phyloP scores from a whole-genome alignment of 2,113 vertebrate genomes.

The Delphinapterus leucas region DNA sequence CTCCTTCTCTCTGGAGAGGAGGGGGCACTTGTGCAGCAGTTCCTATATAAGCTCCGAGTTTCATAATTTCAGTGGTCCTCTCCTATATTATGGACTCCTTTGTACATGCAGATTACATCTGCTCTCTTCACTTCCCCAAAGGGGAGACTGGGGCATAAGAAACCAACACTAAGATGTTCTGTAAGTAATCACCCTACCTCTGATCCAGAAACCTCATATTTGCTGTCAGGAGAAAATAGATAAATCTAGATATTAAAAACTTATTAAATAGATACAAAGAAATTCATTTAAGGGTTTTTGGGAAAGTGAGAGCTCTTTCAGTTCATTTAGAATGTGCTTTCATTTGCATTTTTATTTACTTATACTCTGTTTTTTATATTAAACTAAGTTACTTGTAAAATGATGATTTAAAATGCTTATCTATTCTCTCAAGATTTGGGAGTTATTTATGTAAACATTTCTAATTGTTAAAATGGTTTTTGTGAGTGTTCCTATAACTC shows the following conservation, averaged over 20 bases:
- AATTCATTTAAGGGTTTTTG: neutral
- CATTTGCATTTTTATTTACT: neutral
- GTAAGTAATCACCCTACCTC: neutral
- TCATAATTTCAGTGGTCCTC: neutral
- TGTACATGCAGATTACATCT: neutral
- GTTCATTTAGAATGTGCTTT: neutral
- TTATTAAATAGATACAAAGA: neutral
- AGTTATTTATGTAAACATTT: neutral
- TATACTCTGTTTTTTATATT: neutral
- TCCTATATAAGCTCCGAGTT: neutral
- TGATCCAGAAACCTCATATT: neutral
- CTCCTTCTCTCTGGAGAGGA: neutral
- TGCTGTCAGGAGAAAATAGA: neutral
- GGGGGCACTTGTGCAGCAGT: too few relatives aligned
- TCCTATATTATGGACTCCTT: too few relatives aligned
- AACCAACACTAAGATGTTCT: neutral
- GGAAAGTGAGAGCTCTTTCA: neutral
- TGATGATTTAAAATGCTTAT: neutral
- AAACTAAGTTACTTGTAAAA: neutral
- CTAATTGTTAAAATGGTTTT: neutral
- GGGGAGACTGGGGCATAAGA: fast-evolving
- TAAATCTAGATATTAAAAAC: neutral
- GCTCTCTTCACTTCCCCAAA: neutral
- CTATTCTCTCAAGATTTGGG: neutral
- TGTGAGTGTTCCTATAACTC: neutral